Percentiles rank a stretch among this genome's conserved stretches.
phyloP scores from a whole-genome alignment of 1,140 invertebrate genomes.

The Bemisia tabaci region DNA sequence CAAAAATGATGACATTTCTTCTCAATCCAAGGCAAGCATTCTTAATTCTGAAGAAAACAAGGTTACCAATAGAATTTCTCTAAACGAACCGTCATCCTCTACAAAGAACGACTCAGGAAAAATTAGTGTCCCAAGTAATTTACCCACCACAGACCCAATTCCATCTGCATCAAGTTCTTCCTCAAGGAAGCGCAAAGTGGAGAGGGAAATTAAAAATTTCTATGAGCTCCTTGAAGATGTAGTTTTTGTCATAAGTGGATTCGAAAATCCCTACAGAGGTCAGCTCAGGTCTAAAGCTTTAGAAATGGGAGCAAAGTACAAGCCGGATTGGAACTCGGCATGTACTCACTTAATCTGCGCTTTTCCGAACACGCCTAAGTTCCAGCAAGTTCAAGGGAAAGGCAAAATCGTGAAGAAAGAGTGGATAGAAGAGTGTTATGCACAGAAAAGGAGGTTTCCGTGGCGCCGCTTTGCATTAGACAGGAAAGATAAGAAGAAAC shows the following conservation, averaged over 20 bases:
- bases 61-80: no score
- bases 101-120: background rate
- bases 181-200: background rate
- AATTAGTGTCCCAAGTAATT: background rate
- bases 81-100: background rate
- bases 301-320: conserved; percentile 66
- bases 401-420: conserved; percentile 53
- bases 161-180: background rate
- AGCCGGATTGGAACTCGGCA: conserved; percentile 50
- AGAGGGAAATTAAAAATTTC: conserved; percentile 28
- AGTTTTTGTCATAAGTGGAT: conserved; percentile 69
- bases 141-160: background rate
- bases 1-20: background rate
- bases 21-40: background rate
- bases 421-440: conserved; percentile 60
- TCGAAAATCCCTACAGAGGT: conserved; percentile 61
- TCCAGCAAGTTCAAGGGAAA: conserved; percentile 50
- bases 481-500: conserved; percentile 29
- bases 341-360: conserved; percentile 85
- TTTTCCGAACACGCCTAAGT: conserved; percentile 78
- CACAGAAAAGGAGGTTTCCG: conserved; percentile 44
- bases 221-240: conserved; percentile 47
- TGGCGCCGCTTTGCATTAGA: conserved; percentile 51
- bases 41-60: background rate
- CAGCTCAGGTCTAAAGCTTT: conserved; percentile 51